Percentiles rank a stretch among this genome's conserved stretches.
phyloP scores from a whole-genome alignment of 2,888 invertebrate species.

The Euzetes globulus region DNA sequence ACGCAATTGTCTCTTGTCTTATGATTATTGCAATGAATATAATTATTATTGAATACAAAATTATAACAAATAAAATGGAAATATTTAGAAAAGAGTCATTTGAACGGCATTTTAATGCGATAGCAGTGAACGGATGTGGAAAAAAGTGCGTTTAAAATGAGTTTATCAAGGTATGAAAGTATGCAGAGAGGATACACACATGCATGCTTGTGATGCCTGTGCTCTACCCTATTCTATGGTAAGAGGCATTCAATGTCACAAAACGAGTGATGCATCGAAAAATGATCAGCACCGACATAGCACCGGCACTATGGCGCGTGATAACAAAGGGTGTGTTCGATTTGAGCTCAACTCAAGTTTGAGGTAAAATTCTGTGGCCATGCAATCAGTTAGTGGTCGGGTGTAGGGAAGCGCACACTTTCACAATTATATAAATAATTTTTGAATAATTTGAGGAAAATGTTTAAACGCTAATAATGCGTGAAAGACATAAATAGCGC shows the following conservation, averaged over 20 bases:
- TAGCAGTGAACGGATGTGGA: background rate
- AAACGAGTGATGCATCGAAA: constrained; percentile 22
- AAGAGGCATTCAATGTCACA: constrained; percentile 19
- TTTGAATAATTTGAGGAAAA: constrained; percentile 14
- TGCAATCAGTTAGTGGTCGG: background rate
- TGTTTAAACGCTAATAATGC: constrained; percentile 10
- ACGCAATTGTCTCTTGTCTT: no score
- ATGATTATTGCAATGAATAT: background rate
- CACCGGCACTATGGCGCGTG: constrained; percentile 25
- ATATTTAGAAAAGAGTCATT: background rate
- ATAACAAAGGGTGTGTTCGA: constrained; percentile 10
- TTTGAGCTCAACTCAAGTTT: background rate
- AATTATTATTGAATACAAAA: background rate
- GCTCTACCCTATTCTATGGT: background rate
- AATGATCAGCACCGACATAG: background rate
- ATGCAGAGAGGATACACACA: constrained; percentile 3
- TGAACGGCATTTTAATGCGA: background rate
- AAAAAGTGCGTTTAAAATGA: background rate
- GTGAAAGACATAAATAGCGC: background rate
- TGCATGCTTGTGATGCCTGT: background rate
- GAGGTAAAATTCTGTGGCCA: background rate
- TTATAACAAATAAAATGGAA: background rate
- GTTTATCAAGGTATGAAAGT: constrained; percentile 7
- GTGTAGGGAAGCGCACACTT: background rate
- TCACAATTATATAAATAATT: constrained; percentile 4